These are phyloP conservation scores for Macroteleia sp. DNA, from an alignment of 2,888 invertebrate genomes.

Conservation along the genomic window DNA sequence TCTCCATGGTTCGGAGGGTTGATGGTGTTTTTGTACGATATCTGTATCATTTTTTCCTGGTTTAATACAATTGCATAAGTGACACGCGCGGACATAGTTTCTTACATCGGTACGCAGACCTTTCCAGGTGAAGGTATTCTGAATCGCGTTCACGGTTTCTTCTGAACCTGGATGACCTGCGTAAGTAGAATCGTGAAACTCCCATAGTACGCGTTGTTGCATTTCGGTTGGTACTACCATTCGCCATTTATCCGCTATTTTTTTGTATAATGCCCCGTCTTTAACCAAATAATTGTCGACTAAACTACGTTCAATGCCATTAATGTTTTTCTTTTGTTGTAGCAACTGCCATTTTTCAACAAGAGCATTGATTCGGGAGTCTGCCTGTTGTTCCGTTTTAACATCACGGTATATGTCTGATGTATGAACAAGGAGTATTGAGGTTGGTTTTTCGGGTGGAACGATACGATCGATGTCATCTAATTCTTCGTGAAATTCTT, in stretches of 20 bases:
- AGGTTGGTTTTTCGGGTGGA: neutral
- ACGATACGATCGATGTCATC: neutral
- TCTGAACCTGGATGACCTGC: constrained; percentile 3
- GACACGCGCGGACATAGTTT: constrained; percentile 1
- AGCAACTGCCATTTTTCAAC: neutral
- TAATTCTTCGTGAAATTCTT: neutral
- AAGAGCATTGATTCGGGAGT: neutral
- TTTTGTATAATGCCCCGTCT: neutral
- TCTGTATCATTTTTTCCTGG: neutral
- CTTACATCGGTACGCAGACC: constrained; percentile 2
- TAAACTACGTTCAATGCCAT: neutral
- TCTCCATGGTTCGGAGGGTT: neutral
- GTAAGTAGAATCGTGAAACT: no score
- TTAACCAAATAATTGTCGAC: neutral
- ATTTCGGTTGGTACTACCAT: neutral
- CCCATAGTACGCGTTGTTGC: neutral
- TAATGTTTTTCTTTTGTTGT: neutral
- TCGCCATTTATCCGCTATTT: neutral
- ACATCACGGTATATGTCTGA: neutral
- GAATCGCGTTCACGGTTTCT: constrained; percentile 10
- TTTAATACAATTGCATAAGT: neutral
- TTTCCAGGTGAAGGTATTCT: constrained; percentile 8
- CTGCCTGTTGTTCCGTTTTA: neutral
- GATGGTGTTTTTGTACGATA: neutral
- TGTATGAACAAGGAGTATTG: neutral